These are phyloP conservation scores for Styela plicata DNA, from an alignment of 23 tunicate species.

Conservation along the genomic window DNA sequence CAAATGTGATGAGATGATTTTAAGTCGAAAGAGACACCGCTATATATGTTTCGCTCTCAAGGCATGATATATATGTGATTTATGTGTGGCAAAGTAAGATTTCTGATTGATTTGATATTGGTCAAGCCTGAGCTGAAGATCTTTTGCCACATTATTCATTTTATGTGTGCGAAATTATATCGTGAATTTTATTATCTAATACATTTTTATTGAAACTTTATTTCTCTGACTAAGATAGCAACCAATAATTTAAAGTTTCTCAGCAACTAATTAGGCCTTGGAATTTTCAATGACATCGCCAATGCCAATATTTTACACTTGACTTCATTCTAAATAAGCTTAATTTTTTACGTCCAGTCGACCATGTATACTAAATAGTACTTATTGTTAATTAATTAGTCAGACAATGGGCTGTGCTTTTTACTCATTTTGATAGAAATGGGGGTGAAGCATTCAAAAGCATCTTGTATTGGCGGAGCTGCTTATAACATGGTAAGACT, in stretches of 20 bases:
- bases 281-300: background rate
- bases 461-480: background rate
- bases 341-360: background rate
- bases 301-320: background rate
- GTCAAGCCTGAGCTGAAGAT: no score
- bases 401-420: background rate
- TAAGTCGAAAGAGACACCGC: no score
- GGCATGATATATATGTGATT: no score
- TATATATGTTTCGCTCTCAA: no score
- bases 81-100: no score
- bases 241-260: background rate
- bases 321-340: background rate
- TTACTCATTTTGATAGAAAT: background rate
- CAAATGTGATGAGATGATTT: no score
- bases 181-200: no score
- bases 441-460: background rate
- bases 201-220: no score
- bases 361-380: background rate
- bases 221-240: no score
- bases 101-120: no score
- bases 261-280: background rate
- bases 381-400: background rate
- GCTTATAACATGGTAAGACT: background rate
- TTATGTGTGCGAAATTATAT: no score
- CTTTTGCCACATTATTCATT: no score